phyloP scores from a whole-genome alignment of 64 coral and sea anemone species.

The Acropora tenuis region DNA sequence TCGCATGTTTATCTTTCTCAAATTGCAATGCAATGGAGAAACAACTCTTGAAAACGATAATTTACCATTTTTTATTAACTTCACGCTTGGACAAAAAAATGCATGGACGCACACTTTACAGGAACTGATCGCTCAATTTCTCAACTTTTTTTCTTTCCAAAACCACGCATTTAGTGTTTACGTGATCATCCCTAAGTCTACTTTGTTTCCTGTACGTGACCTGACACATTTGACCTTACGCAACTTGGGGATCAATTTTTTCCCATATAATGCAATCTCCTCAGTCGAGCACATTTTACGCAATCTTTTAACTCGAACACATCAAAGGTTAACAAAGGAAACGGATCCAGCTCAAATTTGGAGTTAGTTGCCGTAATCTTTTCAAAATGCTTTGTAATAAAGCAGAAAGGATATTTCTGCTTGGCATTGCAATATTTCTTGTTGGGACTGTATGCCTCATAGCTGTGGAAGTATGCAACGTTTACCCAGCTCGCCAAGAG shows the following conservation, averaged over 20 bases:
- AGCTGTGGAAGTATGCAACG: neutral
- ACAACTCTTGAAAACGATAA: too few relatives aligned
- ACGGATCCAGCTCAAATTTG: neutral
- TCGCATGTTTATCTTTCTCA: too few relatives aligned
- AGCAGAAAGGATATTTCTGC: neutral
- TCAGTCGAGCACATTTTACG: neutral
- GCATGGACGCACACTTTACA: too few relatives aligned
- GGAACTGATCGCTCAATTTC: too few relatives aligned
- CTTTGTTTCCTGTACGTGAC: neutral
- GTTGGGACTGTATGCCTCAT: neutral
- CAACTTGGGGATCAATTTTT: neutral
- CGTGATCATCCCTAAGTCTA: too few relatives aligned
- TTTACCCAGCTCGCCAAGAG: constrained; percentile 22
- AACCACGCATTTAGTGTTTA: too few relatives aligned
- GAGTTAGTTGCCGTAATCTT: neutral
- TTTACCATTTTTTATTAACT: too few relatives aligned
- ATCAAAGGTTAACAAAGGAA: neutral
- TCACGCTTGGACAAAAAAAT: too few relatives aligned
- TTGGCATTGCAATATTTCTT: constrained; percentile 23
- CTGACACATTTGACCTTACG: neutral
- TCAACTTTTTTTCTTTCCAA: too few relatives aligned
- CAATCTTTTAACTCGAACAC: neutral
- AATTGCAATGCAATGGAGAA: too few relatives aligned
- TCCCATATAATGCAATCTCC: neutral
- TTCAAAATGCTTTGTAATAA: constrained; percentile 12